Conservation (phyloP, 2,797 vertebrate genomes). For the Chaenodraco wilsoni region DNA sequence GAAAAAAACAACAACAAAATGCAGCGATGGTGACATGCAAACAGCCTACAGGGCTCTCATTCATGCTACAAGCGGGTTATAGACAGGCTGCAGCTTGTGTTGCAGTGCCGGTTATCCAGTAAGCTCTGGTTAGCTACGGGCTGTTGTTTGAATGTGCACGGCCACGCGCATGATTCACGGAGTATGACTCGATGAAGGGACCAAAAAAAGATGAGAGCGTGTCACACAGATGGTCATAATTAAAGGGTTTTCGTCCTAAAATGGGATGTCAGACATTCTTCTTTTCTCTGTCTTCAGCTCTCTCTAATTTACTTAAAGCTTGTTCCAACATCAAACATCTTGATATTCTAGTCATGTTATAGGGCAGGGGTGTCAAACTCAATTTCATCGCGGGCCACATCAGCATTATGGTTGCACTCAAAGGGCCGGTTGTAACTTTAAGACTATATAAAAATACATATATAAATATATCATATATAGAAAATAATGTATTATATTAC, state of each 20-base stretch:
- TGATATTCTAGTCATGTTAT: too few species aligned
- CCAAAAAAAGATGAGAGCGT: conserved; percentile 23
- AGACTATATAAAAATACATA: too few species aligned
- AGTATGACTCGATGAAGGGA: conserved; percentile 51
- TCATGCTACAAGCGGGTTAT: conserved; percentile 39
- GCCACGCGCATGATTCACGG: conserved; percentile 41
- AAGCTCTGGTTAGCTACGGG: conserved; percentile 62
- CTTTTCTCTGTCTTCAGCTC: not conserved
- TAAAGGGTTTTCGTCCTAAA: conserved; percentile 47
- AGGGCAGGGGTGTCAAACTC: too few species aligned
- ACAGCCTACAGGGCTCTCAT: conserved; percentile 35
- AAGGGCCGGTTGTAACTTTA: too few species aligned
- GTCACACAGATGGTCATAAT: conserved; percentile 52
- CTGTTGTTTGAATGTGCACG: conserved; percentile 57
- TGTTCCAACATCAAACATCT: not conserved
- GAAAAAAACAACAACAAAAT: not conserved
- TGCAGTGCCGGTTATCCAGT: conserved; percentile 54
- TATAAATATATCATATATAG: too few species aligned
- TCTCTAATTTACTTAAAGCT: conserved; percentile 38
- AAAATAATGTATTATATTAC: too few species aligned
- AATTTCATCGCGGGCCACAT: too few species aligned
- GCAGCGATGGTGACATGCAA: conserved; percentile 3
- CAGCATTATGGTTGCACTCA: too few species aligned
- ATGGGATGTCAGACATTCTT: conserved; percentile 25
- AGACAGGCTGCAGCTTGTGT: conserved; percentile 54